Evolutionary conservation across 2,113 vertebrate genomes (phyloP), one percentile per base, ranked within the genome.

Genomic region (Hassar affinis): DNA sequence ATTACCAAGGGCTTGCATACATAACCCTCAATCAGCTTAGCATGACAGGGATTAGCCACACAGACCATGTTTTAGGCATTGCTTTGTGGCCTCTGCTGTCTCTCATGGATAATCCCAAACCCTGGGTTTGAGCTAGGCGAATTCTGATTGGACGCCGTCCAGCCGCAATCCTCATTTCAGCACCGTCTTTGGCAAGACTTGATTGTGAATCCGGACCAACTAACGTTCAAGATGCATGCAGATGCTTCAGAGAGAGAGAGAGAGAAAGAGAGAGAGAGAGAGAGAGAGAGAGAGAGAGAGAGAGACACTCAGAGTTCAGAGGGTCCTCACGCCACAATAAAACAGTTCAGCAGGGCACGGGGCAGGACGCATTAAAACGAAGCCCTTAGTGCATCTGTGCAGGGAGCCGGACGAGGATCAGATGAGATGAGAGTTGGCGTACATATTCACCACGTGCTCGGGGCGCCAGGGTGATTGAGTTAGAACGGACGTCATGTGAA

Each of bases 401-500:
- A 80, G 81, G 69, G 62, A 79, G 84, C 78, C 76, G 72, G 84
- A 68, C 76, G 57, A 81, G 64, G 59, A 80, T 78, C 82, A 82
- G 71, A 83, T 77, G 79, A 87, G 85, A 71, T 84, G 47, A 59
- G 74, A 82, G 82, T 51, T 84, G 84, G 68, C 20, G 76, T 76
- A 83, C 84, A 85, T 81, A 83, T 87, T 87, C 78, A 33, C 78
- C 57, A 66, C 71, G 86, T 47, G 78, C 71, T 35, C 75, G 69
- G 74, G 83, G 42, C 79, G 72, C 75, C 78, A 66, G 81, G 57
- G 62, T 84, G 83, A 88, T 87, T 89, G 81, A 86, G 85, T 81
- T 88, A 86, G 84, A 83, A 89, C 77, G 62, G 84, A 47, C 82
- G 80, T 86, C 87, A 51, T 84, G 78, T 84, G 79, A 88, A 86